Percentiles rank a stretch among this genome's conserved stretches.
Evolutionary conservation across 2,888 invertebrate species (phyloP).

Genomic region (Phaonia tiefii): DNA sequence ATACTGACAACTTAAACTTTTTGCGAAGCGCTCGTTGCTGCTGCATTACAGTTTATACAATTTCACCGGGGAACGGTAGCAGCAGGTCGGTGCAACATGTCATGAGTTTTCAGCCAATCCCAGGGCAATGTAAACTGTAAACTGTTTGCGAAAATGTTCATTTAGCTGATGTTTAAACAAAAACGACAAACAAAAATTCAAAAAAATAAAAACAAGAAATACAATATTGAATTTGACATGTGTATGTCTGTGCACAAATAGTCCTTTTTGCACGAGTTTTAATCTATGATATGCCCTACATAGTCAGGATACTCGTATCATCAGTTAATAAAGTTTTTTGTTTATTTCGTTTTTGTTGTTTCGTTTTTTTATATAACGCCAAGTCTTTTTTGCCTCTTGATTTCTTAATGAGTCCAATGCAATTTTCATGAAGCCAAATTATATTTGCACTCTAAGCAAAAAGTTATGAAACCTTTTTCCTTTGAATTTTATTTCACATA

Average conservation of each 20-base stretch:
- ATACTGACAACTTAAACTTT: conserved; percentile 55
- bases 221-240: too few species aligned
- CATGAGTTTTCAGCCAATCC: neutral
- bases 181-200: neutral
- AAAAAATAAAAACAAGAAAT: too few species aligned
- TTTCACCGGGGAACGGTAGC: conserved; percentile 17
- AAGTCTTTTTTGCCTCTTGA: neutral
- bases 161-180: neutral
- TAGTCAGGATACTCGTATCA: conserved; percentile 1
- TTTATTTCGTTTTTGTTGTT: too few species aligned
- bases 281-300: too few species aligned
- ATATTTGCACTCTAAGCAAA: too few species aligned
- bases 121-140: conserved; percentile 7
- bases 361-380: neutral
- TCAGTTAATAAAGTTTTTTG: conserved; percentile 26
- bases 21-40: neutral
- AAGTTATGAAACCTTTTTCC: too few species aligned
- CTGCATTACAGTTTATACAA: conserved; percentile 20
- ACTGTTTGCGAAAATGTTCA: conserved; percentile 19
- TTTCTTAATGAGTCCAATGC: conserved; percentile 1
- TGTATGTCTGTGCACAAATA: too few species aligned
- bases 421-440: neutral
- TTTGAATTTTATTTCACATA: too few species aligned
- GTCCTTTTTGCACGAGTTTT: too few species aligned
- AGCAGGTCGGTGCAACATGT: neutral